Evolutionary conservation across 2,113 vertebrate species (phyloP).

Genomic region (Seriola dumerili): DNA sequence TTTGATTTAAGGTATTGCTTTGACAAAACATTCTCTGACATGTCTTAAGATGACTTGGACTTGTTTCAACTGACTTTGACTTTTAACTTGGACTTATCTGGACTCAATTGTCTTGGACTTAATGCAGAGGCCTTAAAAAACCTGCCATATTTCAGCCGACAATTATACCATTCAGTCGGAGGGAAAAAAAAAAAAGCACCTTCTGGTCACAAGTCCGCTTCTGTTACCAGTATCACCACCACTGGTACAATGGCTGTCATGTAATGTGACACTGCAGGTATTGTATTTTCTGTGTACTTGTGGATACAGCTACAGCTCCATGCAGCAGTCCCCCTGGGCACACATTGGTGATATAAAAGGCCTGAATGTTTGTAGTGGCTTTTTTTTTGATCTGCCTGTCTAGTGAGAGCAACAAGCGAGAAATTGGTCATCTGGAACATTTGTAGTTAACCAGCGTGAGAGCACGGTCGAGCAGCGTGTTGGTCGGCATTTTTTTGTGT

Average conservation of each 20-base stretch:
- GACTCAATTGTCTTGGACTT: not conserved
- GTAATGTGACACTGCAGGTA: conserved; percentile 9
- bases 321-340: conserved; percentile 14
- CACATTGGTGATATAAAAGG: conserved; percentile 20
- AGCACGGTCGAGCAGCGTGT: conserved; percentile 33
- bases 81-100: not conserved
- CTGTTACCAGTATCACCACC: not conserved
- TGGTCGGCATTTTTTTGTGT: conserved; percentile 42
- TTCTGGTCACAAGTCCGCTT: not conserved
- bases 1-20: not conserved
- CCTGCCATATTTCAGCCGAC: not conserved
- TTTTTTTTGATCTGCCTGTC: conserved; percentile 55
- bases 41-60: not conserved
- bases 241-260: conserved; percentile 19
- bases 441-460: conserved; percentile 60
- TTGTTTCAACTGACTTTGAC: not conserved
- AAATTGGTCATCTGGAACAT: conserved; percentile 74
- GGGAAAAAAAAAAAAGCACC: not conserved
- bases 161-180: not conserved
- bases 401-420: conserved; percentile 45
- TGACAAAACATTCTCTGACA: not conserved
- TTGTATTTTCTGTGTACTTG: conserved; percentile 7
- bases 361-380: conserved; percentile 31
- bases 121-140: not conserved
- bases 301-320: not conserved